These are phyloP conservation scores for Meloidogyne floridensis DNA, from an alignment of 1,140 invertebrate species.

Conservation along the genomic window DNA sequence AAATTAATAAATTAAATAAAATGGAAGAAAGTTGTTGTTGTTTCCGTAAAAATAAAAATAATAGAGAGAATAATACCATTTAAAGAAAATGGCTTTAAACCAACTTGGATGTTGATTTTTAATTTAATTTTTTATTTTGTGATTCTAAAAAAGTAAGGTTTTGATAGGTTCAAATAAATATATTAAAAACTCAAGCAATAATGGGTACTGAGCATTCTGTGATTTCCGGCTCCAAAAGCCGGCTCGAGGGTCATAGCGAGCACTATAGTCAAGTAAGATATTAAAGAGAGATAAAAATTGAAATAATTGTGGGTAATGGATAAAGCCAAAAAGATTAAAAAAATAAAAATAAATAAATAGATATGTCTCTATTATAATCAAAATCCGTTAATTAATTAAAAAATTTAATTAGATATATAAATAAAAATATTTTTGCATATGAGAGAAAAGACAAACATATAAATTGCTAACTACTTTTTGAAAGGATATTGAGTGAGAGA, in stretches of 20 bases:
- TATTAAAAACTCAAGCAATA: no score
- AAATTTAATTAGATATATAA: neutral
- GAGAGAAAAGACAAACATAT: neutral
- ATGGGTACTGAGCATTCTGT: no score
- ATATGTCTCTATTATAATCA: no score
- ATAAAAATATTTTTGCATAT: neutral
- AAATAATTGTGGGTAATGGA: no score
- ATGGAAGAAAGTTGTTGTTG: neutral
- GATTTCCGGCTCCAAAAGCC: no score
- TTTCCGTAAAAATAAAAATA: neutral
- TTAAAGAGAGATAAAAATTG: no score
- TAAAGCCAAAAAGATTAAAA: neutral
- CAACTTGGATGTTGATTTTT: no score
- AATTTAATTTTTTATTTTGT: no score
- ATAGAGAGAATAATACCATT: neutral
- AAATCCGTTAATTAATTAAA: no score
- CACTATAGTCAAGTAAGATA: no score
- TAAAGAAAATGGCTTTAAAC: neutral
- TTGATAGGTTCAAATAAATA: no score
- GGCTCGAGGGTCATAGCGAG: no score
- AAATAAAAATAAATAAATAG: neutral
- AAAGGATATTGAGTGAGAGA: neutral
- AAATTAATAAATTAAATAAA: slow-evolving; percentile 10
- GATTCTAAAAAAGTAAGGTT: neutral
- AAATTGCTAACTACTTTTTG: slow-evolving; percentile 6